Percentiles rank a stretch among this genome's conserved stretches.
Evolutionary conservation across 2,888 invertebrate genomes (phyloP).

Genomic region (Lithophane semibrunnea): DNA sequence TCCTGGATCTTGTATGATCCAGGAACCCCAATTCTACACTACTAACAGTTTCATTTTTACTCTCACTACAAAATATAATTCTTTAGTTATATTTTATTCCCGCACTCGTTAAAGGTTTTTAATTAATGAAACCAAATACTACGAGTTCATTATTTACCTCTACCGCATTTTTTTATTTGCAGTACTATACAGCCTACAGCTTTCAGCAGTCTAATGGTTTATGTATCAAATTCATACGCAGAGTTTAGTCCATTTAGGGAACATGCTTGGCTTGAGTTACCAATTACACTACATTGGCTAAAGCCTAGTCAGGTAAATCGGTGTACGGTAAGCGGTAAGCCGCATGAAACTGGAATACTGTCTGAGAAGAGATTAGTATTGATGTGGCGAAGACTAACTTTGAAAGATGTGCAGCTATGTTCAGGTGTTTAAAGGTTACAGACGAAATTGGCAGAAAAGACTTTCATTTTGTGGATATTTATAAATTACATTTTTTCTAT

Average conservation of each 20-base stretch:
- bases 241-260: slow-evolving; percentile 63
- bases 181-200: slow-evolving; percentile 22
- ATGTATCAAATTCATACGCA: slow-evolving; percentile 63
- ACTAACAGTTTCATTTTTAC: background rate
- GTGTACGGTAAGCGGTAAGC: slow-evolving; percentile 47
- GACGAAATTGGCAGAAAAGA: background rate
- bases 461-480: background rate
- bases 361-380: slow-evolving; percentile 44
- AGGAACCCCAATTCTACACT: too few species aligned
- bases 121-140: slow-evolving; percentile 20
- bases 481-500: background rate
- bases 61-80: background rate
- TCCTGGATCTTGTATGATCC: too few species aligned
- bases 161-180: slow-evolving; percentile 13
- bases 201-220: slow-evolving; percentile 46
- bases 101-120: slow-evolving; percentile 10
- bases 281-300: slow-evolving; percentile 68
- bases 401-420: background rate
- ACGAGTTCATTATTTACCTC: background rate
- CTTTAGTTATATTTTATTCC: background rate
- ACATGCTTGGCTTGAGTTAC: slow-evolving; percentile 68
- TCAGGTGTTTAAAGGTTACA: background rate
- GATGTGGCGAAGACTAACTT: slow-evolving; percentile 12
- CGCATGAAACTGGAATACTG: slow-evolving; percentile 51
- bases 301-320: slow-evolving; percentile 59